phyloP scores from a whole-genome alignment of 2,888 invertebrate genomes.

The Sesamia inferens region DNA sequence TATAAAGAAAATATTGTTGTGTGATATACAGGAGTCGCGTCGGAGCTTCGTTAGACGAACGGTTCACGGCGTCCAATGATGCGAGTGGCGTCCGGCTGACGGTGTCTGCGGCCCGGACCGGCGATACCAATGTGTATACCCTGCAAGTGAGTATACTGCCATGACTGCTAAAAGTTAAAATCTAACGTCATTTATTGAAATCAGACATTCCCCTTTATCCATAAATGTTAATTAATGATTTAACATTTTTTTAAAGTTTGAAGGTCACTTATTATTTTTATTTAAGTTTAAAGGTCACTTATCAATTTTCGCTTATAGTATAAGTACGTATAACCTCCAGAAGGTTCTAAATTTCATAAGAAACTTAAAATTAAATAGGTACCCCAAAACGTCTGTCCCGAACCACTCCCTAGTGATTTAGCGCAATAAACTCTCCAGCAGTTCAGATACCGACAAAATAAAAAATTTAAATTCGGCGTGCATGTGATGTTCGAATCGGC shows the following conservation, averaged over 20 bases:
- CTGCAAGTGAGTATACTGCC: conserved; percentile 86
- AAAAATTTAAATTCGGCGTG: background rate
- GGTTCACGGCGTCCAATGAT: conserved; percentile 91
- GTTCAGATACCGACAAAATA: background rate
- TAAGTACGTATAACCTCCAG: too few relatives aligned
- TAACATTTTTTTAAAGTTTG: background rate
- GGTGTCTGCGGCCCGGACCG: conserved; percentile 93
- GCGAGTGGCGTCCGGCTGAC: conserved; percentile 93
- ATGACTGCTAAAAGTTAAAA: background rate
- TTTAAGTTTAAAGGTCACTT: background rate
- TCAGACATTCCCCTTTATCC: background rate
- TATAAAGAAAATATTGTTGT: conserved; percentile 25
- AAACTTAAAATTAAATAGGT: background rate
- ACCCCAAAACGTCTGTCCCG: background rate
- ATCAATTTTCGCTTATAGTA: background rate
- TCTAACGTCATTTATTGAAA: background rate
- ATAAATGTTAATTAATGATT: background rate
- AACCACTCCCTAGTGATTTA: background rate
- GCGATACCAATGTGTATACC: conserved; percentile 94
- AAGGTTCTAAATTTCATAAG: background rate
- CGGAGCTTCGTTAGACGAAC: conserved; percentile 92
- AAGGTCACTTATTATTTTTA: background rate
- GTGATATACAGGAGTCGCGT: conserved; percentile 81
- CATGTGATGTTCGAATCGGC: background rate
- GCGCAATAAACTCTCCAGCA: background rate